Percentiles rank a stretch among this genome's conserved stretches.
Conservation (phyloP, 2,797 vertebrate species). For the Spea hammondii region DNA sequence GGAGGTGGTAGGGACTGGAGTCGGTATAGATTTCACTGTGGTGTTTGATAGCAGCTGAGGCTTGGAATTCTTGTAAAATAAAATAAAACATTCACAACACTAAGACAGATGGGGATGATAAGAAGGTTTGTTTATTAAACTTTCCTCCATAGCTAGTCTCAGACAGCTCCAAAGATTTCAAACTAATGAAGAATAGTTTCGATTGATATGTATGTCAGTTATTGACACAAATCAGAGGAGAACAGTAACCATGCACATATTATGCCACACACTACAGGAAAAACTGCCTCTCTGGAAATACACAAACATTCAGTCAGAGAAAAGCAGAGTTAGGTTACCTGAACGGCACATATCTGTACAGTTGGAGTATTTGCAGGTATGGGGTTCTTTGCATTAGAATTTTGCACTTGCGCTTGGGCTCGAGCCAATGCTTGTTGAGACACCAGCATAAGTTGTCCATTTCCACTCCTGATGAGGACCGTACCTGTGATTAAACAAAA, state of each 20-base stretch:
- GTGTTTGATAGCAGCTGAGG: slow-evolving; percentile 69
- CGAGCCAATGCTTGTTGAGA: slow-evolving; percentile 84
- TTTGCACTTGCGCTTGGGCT: slow-evolving; percentile 66
- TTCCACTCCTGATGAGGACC: slow-evolving; percentile 88
- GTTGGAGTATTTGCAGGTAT: slow-evolving; percentile 55
- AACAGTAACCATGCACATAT: neutral
- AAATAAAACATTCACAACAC: no score
- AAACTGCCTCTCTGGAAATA: neutral
- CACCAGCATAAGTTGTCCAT: slow-evolving; percentile 89
- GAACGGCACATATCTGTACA: slow-evolving; percentile 66
- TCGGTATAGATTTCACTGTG: slow-evolving; percentile 67
- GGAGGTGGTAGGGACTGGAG: slow-evolving; percentile 50
- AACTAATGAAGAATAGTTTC: no score
- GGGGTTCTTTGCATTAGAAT: slow-evolving; percentile 54
- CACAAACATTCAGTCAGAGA: no score
- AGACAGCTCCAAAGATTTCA: no score
- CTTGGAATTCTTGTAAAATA: slow-evolving; percentile 68
- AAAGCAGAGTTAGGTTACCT: slow-evolving; percentile 60
- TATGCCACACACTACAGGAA: neutral
- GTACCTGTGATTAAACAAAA: slow-evolving; percentile 73
- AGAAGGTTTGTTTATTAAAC: no score
- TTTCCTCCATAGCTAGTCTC: no score
- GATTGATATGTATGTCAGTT: no score
- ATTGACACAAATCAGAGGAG: no score
- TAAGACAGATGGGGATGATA: no score